Base-by-base conservation (phyloP, 2,888 invertebrate species). In the Biston stratarius region DNA sequence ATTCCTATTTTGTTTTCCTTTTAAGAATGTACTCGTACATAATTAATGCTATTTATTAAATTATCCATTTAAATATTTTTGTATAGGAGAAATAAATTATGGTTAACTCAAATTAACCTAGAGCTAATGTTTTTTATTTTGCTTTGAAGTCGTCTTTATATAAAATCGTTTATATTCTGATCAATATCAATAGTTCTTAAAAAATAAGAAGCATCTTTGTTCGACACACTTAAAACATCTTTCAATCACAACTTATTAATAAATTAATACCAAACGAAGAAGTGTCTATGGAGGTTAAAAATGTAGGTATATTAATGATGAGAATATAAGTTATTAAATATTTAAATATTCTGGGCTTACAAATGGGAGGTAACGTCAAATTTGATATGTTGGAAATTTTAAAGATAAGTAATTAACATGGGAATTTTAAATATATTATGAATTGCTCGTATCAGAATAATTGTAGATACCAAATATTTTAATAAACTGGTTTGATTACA, bases 341-440 rank as follows among this genome's bases (percentile, higher is more conserved):
- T 34, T 51, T 51, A 38, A 10, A 14, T 15, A 42, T 55, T 12
- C 33, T 55, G 44, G 58, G 56, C 56, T 40, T 69, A 60, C 8
- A 80, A 71, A 73, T 61, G 79, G 67, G 80, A 79, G 80, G 74
- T 81, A 77, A 77, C 67, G 73, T 77, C 74, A 69, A 79, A 38
- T 38, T 84, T 90, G 91, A 91, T 91, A 91, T 91, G 91, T 91
- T 74, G 77, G 72, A 76, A 77, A 85, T 84, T 86, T 87, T 82
- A 49, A 65, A 83, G 70, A 69, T 7, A 33, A 48, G 72, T 73
- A 74, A 71, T 75, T 68, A 69, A 74, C 53, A 75, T 67, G 74
- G 71, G 70, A 53, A 40, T 55, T 61, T 74, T 72, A 36, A 78
- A 83, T 85, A 85, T 84, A 84, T 67, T 67, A 65, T 74, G 76